Conservation (phyloP, 2,797 vertebrate genomes). For the Meda fulgida region DNA sequence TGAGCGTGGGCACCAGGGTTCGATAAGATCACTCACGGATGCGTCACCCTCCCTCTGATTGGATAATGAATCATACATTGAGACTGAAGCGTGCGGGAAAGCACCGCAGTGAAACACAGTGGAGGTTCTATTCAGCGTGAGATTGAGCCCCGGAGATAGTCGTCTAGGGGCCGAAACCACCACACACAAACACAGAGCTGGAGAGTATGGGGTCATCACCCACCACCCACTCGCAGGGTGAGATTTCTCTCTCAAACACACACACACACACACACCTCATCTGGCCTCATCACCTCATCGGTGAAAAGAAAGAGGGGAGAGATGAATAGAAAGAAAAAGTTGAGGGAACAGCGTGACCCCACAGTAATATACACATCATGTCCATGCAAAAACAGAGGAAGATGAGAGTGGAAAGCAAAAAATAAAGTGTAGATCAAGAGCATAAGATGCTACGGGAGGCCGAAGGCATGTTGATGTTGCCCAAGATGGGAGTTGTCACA, state of each 20-base stretch:
- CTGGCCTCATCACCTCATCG: slow-evolving; percentile 48
- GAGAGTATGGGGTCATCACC: slow-evolving; percentile 35
- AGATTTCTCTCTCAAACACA: not conserved
- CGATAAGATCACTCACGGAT: slow-evolving; percentile 56
- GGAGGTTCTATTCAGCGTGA: slow-evolving; percentile 51
- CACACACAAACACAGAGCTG: not conserved
- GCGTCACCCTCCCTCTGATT: slow-evolving; percentile 58
- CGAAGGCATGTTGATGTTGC: not conserved
- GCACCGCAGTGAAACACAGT: slow-evolving; percentile 56
- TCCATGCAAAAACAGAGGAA: not conserved
- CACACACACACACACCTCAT: slow-evolving; percentile 26
- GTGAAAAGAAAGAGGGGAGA: slow-evolving; percentile 8
- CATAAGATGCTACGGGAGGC: not conserved
- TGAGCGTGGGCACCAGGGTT: slow-evolving; percentile 47
- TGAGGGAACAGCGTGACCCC: not conserved
- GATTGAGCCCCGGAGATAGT: slow-evolving; percentile 45
- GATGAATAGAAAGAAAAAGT: slow-evolving; percentile 8
- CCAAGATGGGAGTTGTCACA: not conserved
- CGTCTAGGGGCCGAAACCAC: slow-evolving; percentile 45
- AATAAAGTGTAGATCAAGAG: not conserved
- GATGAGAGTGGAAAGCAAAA: not conserved
- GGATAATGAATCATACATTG: slow-evolving; percentile 60
- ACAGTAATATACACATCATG: slow-evolving; percentile 4
- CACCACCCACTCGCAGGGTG: slow-evolving; percentile 35
- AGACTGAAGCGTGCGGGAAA: slow-evolving; percentile 57